Evolutionary conservation across 2,113 vertebrate genomes (phyloP).

Genomic region (Sceloporus undulatus): DNA sequence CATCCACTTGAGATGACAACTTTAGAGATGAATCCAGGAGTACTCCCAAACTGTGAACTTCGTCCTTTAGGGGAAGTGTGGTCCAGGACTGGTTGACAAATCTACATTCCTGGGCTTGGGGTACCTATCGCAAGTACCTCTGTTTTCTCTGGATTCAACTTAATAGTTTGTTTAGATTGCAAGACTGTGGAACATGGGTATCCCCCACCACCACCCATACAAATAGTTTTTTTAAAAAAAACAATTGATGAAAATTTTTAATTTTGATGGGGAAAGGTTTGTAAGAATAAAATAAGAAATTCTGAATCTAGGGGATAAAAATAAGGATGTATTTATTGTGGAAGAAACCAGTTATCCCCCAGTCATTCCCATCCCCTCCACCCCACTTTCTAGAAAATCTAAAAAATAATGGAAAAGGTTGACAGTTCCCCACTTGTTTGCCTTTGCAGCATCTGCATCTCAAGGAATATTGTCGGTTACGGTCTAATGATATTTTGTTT

Average conservation of each 20-base stretch:
- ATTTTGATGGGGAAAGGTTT: not conserved
- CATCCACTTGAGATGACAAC: too few species aligned
- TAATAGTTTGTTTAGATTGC: too few species aligned
- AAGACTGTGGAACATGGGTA: too few species aligned
- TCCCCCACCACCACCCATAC: too few species aligned
- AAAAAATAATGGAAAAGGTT: not conserved
- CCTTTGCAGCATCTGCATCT: not conserved
- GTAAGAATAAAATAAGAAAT: not conserved
- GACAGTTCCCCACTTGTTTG: not conserved
- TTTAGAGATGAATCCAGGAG: too few species aligned
- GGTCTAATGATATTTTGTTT: slow-evolving; percentile 5
- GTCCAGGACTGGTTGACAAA: too few species aligned
- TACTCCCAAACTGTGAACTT: too few species aligned
- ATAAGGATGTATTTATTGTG: not conserved
- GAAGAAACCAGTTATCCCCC: not conserved
- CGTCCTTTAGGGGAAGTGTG: too few species aligned
- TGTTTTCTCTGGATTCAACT: too few species aligned
- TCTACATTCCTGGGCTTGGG: too few species aligned
- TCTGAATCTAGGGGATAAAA: not conserved
- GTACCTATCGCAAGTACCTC: too few species aligned
- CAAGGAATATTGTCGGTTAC: not conserved
- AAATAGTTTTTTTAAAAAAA: too few species aligned
- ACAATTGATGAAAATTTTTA: not conserved
- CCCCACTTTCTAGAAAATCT: not conserved
- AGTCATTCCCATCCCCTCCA: not conserved